Percentiles rank a stretch among this genome's conserved stretches.
Conservation (phyloP, 2,888 invertebrate species). For the Hirtodrosophila duncani region DNA sequence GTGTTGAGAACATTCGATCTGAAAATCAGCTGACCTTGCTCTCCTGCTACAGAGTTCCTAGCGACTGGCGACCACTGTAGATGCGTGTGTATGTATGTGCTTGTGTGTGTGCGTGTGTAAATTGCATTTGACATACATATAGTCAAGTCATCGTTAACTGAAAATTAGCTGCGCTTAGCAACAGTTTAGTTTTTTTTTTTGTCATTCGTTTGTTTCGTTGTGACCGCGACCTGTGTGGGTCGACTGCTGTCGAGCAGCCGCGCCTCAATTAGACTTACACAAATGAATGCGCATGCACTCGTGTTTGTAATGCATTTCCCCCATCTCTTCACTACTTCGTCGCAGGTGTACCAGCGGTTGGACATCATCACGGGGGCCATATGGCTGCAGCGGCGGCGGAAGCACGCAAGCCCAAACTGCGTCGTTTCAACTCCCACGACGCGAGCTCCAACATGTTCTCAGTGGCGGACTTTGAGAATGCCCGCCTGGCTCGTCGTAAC, state of each 20-base stretch:
- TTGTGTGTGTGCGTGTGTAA: slow-evolving; percentile 18
- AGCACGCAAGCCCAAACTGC: slow-evolving; percentile 77
- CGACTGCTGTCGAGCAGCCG: slow-evolving; percentile 37
- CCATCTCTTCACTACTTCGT: background rate
- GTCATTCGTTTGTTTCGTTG: slow-evolving; percentile 18
- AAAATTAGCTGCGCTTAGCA: slow-evolving; percentile 62
- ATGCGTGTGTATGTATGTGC: too few relatives aligned
- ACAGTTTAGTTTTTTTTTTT: slow-evolving; percentile 48
- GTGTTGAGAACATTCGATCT: too few relatives aligned
- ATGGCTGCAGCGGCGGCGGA: slow-evolving; percentile 59
- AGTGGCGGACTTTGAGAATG: slow-evolving; percentile 78
- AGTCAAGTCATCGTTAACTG: slow-evolving; percentile 38
- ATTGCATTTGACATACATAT: too few relatives aligned
- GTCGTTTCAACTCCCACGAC: slow-evolving; percentile 78
- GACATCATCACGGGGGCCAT: slow-evolving; percentile 50
- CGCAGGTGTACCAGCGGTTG: slow-evolving; percentile 54
- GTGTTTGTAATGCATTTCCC: slow-evolving; percentile 6
- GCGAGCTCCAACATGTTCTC: slow-evolving; percentile 79
- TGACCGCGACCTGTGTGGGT: slow-evolving; percentile 57
- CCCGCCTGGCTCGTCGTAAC: slow-evolving; percentile 77
- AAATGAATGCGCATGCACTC: slow-evolving; percentile 11
- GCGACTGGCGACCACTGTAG: too few relatives aligned
- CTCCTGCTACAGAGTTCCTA: too few relatives aligned
- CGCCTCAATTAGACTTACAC: slow-evolving; percentile 39
- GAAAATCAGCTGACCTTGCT: too few relatives aligned